Conservation (phyloP, 2,797 vertebrate species). For the Triplophysa bombifrons region DNA sequence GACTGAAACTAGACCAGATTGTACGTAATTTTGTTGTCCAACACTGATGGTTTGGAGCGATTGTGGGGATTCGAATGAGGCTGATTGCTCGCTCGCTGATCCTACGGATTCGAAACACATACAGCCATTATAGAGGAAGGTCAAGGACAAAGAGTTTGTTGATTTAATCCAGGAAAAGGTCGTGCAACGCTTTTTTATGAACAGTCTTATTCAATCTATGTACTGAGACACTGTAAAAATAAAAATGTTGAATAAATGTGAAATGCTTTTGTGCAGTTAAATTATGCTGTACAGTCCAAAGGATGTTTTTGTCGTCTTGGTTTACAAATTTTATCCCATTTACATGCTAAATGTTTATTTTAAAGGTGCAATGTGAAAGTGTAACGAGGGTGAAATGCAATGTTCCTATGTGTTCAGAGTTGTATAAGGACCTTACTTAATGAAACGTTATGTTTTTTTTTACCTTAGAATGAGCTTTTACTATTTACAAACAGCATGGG, state of each 20-base stretch:
- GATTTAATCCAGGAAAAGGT: constrained; percentile 15
- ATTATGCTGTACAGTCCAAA: not conserved
- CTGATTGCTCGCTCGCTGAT: constrained; percentile 51
- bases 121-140: constrained; percentile 20
- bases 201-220: not conserved
- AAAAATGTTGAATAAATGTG: not conserved
- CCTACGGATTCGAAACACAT: constrained; percentile 50
- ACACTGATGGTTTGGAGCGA: constrained; percentile 62
- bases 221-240: not conserved
- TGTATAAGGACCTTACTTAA: too few relatives aligned
- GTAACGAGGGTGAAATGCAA: too few relatives aligned
- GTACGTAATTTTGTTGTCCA: constrained; percentile 64
- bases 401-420: too few relatives aligned
- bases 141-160: constrained; percentile 6
- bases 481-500: too few relatives aligned
- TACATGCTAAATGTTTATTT: too few relatives aligned
- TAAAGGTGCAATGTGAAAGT: too few relatives aligned
- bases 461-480: too few relatives aligned
- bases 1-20: constrained; percentile 50
- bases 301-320: too few relatives aligned
- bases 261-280: not conserved
- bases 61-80: constrained; percentile 67
- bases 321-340: too few relatives aligned
- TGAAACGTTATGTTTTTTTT: too few relatives aligned
- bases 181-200: not conserved